phyloP scores from a whole-genome alignment of 2,113 vertebrate genomes.

The Tychaedon coryphoeus region DNA sequence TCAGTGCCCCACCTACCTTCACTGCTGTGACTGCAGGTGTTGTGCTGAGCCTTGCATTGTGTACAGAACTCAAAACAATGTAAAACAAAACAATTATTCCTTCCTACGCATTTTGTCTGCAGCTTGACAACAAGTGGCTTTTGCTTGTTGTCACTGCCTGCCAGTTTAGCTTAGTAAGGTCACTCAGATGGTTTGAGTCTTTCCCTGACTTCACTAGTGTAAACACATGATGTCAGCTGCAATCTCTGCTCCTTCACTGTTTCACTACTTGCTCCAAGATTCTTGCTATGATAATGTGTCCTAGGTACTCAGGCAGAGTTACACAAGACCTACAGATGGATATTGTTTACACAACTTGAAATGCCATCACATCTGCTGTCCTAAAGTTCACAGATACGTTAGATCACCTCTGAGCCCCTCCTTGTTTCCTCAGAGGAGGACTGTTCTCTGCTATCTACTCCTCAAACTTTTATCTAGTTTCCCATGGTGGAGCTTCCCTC shows the following conservation, averaged over 20 bases:
- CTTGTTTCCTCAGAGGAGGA: background rate
- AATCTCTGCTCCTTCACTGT: background rate
- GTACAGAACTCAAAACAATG: background rate
- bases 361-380: conserved; percentile 38
- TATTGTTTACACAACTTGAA: conserved; percentile 48
- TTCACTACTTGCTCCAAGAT: conserved; percentile 29
- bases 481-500: conserved; percentile 17
- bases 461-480: conserved; percentile 18
- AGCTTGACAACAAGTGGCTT: background rate
- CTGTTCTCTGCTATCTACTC: conserved; percentile 12
- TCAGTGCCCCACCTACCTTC: background rate
- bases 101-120: background rate
- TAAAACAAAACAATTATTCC: conserved; percentile 2
- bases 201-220: conserved; percentile 23
- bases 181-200: conserved; percentile 31
- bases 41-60: background rate
- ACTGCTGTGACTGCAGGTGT: background rate
- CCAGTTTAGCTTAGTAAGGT: conserved; percentile 31
- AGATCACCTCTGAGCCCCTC: conserved; percentile 23
- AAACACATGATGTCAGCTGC: conserved; percentile 52
- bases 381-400: conserved; percentile 41
- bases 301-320: conserved; percentile 42
- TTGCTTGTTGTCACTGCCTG: background rate
- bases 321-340: conserved; percentile 50
- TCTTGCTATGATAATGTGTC: conserved; percentile 13